Evolutionary conservation across 2,888 invertebrate species (phyloP).

Genomic region (Drosophila lacicola): DNA sequence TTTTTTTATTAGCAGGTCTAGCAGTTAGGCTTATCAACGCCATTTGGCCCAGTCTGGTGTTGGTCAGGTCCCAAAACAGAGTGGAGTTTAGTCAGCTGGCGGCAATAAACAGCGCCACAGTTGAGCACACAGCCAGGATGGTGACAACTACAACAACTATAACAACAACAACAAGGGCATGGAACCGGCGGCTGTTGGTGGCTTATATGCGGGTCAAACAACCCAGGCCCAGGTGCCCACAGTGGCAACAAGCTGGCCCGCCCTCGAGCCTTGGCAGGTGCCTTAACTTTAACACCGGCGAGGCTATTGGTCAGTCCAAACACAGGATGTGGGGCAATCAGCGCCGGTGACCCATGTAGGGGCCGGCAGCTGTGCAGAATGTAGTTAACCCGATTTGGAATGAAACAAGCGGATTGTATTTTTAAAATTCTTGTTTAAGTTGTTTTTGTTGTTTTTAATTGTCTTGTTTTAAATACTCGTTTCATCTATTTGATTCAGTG

Average conservation of each 20-base stretch:
- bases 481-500: constrained; percentile 85
- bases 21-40: constrained; percentile 50
- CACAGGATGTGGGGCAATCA: constrained; percentile 58
- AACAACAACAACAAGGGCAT: constrained; percentile 2
- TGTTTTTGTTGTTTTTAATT: constrained; percentile 70
- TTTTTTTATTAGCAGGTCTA: constrained; percentile 8
- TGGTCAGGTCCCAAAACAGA: constrained; percentile 15
- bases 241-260: constrained; percentile 17
- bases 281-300: constrained; percentile 55
- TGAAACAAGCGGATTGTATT: constrained; percentile 26
- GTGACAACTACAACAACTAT: constrained; percentile 1
- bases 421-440: constrained; percentile 60
- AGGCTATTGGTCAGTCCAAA: constrained; percentile 19
- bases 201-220: constrained; percentile 64
- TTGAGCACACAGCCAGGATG: constrained; percentile 32
- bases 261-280: constrained; percentile 39
- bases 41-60: constrained; percentile 16
- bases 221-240: constrained; percentile 15
- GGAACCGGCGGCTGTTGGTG: constrained; percentile 38
- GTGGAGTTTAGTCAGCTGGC: constrained; percentile 52
- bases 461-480: constrained; percentile 78
- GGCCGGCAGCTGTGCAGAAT: constrained; percentile 34
- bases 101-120: constrained; percentile 56
- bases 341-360: constrained; percentile 24
- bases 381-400: constrained; percentile 11